These are phyloP conservation scores for Xiphophorus couchianus DNA, from an alignment of 2,113 vertebrate species.

Conservation along the genomic window DNA sequence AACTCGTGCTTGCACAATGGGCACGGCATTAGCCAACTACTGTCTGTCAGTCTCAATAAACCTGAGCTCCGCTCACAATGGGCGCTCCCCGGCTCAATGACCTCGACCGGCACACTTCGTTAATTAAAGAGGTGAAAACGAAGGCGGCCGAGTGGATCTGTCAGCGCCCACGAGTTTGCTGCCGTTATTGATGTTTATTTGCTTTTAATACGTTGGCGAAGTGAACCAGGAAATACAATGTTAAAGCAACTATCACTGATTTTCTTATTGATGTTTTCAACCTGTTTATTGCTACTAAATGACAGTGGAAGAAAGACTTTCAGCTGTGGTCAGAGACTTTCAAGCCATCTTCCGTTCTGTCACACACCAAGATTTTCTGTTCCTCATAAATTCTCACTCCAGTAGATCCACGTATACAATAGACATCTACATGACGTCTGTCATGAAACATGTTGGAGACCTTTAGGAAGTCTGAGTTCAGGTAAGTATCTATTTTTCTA, in stretches of 20 bases:
- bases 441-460: no score
- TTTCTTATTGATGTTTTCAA: no score
- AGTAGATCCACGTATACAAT: background rate
- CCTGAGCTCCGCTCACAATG: slow-evolving; percentile 41
- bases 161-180: background rate
- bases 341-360: no score
- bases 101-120: slow-evolving; percentile 41
- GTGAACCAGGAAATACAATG: background rate
- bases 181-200: slow-evolving; percentile 7
- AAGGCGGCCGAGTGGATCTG: slow-evolving; percentile 4
- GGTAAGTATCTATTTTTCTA: no score
- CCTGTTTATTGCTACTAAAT: no score
- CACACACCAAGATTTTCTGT: background rate
- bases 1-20: slow-evolving; percentile 43
- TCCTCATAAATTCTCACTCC: background rate
- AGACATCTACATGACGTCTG: background rate
- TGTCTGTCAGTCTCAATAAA: slow-evolving; percentile 66
- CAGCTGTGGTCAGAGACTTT: background rate
- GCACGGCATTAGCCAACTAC: slow-evolving; percentile 52
- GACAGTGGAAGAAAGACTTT: background rate
- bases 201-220: background rate
- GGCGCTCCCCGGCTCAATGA: slow-evolving; percentile 5
- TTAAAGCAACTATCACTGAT: background rate
- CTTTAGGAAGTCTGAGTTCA: no score
- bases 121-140: slow-evolving; percentile 57